Evolutionary conservation across 1,140 invertebrate genomes (phyloP), one percentile per base, ranked within the genome.

Genomic region (Lordiphosa mommai): DNA sequence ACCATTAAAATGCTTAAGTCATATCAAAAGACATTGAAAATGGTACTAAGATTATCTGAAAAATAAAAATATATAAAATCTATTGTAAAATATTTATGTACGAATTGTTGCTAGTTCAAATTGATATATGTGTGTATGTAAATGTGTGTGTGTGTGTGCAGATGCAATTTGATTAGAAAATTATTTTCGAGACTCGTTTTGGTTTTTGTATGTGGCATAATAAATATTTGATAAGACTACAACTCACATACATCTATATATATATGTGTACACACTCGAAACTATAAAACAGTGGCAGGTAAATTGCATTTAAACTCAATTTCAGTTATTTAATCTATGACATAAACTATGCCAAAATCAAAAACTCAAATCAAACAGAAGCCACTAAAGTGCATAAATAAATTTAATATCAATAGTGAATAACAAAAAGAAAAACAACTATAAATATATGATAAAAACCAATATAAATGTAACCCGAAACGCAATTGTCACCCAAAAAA

Each of bases 1-100:
- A 72, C 63, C 63, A 68, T 59, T 53, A 74, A 71, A 71, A 73
- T 86, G 82, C 79, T 85, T 72, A 85, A 85, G 71, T 85, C 80
- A 85, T 85, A 85, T 85, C 80, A 85, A 71, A 86, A 66, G 76
- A 73, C 66, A 80, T 80, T 80, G 58, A 60, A 80, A 69, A 80
- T 80, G 74, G 66, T 82, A 82, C 76, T 80, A 57, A 70, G 41
- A 70, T 74, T 67, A 82, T 50, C 60, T 36, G 52, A 52, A 32
- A 37, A 51, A 27, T 12, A 27, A 37, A 49, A 51, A 52, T 32
- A 63, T 57, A 10, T 43, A 23, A 68, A 59, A 47, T 66, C 74
- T 80, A 71, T 70, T 80, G 76, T 74, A 82, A 80, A 70, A 79
- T 80, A 80, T 80, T 80, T 80, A 79, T 56, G 27, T 46, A 46